Conservation (phyloP, 2,888 invertebrate species). For the Diogma glabrata region DNA sequence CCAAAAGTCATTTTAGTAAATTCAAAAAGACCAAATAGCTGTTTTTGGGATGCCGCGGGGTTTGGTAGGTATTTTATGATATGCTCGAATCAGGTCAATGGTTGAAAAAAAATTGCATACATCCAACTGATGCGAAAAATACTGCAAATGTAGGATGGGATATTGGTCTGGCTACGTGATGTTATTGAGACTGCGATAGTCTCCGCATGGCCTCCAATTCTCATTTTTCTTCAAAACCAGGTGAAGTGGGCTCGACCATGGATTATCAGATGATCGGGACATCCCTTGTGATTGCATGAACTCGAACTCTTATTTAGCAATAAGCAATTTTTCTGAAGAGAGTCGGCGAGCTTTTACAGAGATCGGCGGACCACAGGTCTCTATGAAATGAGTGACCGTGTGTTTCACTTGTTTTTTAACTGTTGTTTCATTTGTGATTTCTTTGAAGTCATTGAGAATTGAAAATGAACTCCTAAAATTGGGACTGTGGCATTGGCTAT, state of each 20-base stretch:
- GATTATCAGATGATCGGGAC: constrained; percentile 31
- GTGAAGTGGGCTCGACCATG: constrained; percentile 31
- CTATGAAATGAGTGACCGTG: constrained; percentile 15
- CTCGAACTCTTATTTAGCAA: constrained; percentile 16
- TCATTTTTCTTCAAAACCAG: constrained; percentile 22
- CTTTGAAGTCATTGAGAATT: too few relatives aligned
- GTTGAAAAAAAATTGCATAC: constrained; percentile 23
- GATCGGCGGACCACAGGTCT: constrained; percentile 15
- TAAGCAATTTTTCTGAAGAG: constrained; percentile 16
- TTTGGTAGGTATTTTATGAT: constrained; percentile 21
- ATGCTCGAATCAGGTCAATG: constrained; percentile 24
- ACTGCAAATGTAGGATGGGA: constrained; percentile 26
- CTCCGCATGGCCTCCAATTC: constrained; percentile 26
- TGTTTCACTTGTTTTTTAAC: neutral
- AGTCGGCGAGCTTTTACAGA: constrained; percentile 20
- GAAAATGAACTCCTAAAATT: constrained; percentile 20
- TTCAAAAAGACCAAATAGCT: constrained; percentile 29
- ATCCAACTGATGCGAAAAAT: constrained; percentile 20
- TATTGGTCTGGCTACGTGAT: constrained; percentile 27
- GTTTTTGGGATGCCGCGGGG: constrained; percentile 12
- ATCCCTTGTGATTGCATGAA: constrained; percentile 26
- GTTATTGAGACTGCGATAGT: constrained; percentile 25
- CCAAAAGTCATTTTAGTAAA: constrained; percentile 27
- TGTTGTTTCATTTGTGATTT: too few relatives aligned
- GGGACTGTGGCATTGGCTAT: constrained; percentile 19